Conservation (phyloP, 2,888 invertebrate genomes). For the Yponomeuta sedellus region DNA sequence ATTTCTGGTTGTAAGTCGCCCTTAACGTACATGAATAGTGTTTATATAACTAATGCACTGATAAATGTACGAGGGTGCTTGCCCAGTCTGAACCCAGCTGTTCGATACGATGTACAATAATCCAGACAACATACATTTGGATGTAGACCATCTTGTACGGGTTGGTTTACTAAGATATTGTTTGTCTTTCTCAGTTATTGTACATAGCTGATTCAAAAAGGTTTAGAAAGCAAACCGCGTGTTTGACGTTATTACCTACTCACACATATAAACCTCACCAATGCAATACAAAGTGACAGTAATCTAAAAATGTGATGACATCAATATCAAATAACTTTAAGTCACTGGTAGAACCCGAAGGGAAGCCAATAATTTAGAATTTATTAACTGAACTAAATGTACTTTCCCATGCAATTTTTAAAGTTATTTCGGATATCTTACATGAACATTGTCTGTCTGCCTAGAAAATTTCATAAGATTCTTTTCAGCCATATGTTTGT, state of each 20-base stretch:
- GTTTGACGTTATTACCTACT: neutral
- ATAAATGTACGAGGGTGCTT: too few species aligned
- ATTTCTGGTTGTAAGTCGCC: too few species aligned
- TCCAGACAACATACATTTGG: neutral
- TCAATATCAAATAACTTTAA: neutral
- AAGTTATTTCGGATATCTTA: too few species aligned
- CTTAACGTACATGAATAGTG: too few species aligned
- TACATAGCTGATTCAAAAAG: neutral
- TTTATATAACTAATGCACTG: too few species aligned
- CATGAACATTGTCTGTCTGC: too few species aligned
- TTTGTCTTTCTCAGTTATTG: neutral
- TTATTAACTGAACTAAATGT: too few species aligned
- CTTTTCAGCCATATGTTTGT: too few species aligned
- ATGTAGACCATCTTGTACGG: neutral
- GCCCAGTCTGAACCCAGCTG: neutral
- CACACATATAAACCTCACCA: neutral
- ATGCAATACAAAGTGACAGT: neutral
- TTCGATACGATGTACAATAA: neutral
- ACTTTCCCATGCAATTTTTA: too few species aligned
- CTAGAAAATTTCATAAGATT: too few species aligned
- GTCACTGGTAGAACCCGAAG: too few species aligned
- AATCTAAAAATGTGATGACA: neutral
- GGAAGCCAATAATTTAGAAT: too few species aligned
- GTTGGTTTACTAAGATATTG: neutral
- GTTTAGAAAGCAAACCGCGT: neutral